phyloP scores from a whole-genome alignment of 35 echinoderm and acorn worm genomes.

The Stichopus chloronotus region DNA sequence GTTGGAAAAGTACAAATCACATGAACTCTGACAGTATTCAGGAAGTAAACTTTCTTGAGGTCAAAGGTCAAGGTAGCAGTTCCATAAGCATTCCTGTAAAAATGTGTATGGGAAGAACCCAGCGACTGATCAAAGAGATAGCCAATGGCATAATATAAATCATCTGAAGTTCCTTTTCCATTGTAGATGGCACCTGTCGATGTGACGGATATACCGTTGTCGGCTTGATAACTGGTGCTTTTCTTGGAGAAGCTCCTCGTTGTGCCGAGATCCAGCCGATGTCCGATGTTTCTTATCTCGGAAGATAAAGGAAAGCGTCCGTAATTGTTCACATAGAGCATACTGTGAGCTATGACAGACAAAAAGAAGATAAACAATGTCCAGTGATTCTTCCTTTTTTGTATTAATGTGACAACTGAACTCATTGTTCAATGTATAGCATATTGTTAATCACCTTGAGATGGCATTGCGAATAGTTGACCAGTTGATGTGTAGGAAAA shows the following conservation, averaged over 20 bases:
- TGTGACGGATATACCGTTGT: slow-evolving; percentile 63
- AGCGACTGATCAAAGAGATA: slow-evolving; percentile 91
- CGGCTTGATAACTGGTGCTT: slow-evolving; percentile 48
- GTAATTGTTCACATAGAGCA: slow-evolving; percentile 70
- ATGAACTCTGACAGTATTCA: slow-evolving; percentile 85
- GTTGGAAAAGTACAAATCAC: slow-evolving; percentile 51
- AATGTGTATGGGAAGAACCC: slow-evolving; percentile 12
- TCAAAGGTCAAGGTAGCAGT: slow-evolving; percentile 64
- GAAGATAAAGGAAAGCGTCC: slow-evolving; percentile 60
- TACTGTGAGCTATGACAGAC: slow-evolving; percentile 56
- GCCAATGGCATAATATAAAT: slow-evolving; percentile 51
- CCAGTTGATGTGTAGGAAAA: too few species aligned
- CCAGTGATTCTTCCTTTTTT: too few species aligned
- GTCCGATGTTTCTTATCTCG: slow-evolving; percentile 81
- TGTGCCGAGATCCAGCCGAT: slow-evolving; percentile 62
- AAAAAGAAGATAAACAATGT: neutral
- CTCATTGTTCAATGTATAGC: too few species aligned
- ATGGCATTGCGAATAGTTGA: too few species aligned
- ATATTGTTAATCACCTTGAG: too few species aligned
- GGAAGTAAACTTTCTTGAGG: slow-evolving; percentile 59
- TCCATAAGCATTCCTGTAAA: slow-evolving; percentile 13
- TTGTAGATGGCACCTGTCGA: slow-evolving; percentile 31
- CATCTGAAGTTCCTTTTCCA: neutral
- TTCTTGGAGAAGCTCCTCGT: slow-evolving; percentile 20
- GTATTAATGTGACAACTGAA: too few species aligned